phyloP scores from a whole-genome alignment of 1,140 invertebrate genomes.

The Heliconius nattereri region DNA sequence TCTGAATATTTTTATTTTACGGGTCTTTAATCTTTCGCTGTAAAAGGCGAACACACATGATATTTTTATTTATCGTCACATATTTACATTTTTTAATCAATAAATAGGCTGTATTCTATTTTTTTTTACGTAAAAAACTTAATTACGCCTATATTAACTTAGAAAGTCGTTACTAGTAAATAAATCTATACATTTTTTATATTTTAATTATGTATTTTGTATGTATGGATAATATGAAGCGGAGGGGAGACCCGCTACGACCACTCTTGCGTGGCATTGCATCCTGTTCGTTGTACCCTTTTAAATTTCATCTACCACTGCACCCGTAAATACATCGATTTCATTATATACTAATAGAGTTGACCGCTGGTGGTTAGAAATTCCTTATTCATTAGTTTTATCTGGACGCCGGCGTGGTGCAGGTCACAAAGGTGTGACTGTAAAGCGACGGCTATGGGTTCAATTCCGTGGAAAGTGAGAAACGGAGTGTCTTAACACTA shows the following conservation, averaged over 20 bases:
- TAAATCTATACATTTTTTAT: not conserved
- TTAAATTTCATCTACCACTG: conserved; percentile 12
- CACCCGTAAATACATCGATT: not conserved
- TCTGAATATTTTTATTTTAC: not conserved
- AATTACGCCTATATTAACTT: not conserved
- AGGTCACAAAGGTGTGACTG: no score
- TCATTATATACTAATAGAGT: conserved; percentile 2
- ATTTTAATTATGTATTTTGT: conserved; percentile 9
- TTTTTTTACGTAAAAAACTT: not conserved
- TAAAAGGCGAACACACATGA: not conserved
- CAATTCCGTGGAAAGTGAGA: no score
- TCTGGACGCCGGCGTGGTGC: no score
- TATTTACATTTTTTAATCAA: not conserved
- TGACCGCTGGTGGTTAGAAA: not conserved
- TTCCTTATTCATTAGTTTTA: not conserved
- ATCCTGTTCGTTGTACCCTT: conserved; percentile 48
- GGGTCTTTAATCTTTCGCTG: not conserved
- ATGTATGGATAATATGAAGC: conserved; percentile 7
- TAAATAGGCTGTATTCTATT: not conserved
- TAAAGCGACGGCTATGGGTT: no score
- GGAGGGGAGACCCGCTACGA: conserved; percentile 48
- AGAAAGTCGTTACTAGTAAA: not conserved
- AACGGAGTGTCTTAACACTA: no score
- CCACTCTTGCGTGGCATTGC: conserved; percentile 57
- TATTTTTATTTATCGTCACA: not conserved